Conservation (phyloP, 2,113 vertebrate genomes). For the Sinocyclocheilus grahami region DNA sequence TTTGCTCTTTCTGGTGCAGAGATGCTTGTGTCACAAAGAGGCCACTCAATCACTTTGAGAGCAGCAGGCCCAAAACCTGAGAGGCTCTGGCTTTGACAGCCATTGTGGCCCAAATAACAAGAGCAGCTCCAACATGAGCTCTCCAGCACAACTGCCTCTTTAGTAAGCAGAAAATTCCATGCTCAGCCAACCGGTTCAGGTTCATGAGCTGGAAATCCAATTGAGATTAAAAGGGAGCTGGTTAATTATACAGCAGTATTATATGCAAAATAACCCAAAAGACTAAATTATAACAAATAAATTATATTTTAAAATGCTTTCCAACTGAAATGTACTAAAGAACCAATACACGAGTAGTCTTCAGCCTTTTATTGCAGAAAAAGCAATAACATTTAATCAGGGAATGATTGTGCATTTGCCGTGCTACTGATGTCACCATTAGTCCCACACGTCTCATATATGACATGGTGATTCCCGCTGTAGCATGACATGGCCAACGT, state of each 20-base stretch:
- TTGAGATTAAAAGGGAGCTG: constrained; percentile 14
- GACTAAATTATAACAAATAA: neutral
- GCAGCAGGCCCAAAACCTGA: constrained; percentile 39
- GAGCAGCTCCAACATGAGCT: constrained; percentile 41
- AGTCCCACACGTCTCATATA: neutral
- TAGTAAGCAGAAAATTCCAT: constrained; percentile 51
- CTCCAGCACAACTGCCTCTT: constrained; percentile 52
- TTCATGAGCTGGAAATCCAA: constrained; percentile 19
- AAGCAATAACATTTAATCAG: neutral
- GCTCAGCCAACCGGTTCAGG: constrained; percentile 45
- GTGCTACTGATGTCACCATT: constrained; percentile 1
- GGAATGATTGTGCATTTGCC: neutral
- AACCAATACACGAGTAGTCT: neutral
- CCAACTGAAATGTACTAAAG: neutral
- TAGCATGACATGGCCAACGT: neutral
- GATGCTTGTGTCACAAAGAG: constrained; percentile 57
- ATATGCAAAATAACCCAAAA: neutral
- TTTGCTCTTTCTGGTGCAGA: constrained; percentile 55
- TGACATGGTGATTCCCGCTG: constrained; percentile 14
- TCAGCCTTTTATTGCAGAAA: constrained; percentile 24
- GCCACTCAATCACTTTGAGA: constrained; percentile 58
- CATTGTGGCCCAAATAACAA: constrained; percentile 65
- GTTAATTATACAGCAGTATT: constrained; percentile 32
- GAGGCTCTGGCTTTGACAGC: constrained; percentile 56
- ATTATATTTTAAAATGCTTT: neutral